A percentile compares a stretch with the other conserved stretches of the same genome.
Evolutionary conservation across 1,140 invertebrate species (phyloP).

Genomic region (Drosophila elegans): DNA sequence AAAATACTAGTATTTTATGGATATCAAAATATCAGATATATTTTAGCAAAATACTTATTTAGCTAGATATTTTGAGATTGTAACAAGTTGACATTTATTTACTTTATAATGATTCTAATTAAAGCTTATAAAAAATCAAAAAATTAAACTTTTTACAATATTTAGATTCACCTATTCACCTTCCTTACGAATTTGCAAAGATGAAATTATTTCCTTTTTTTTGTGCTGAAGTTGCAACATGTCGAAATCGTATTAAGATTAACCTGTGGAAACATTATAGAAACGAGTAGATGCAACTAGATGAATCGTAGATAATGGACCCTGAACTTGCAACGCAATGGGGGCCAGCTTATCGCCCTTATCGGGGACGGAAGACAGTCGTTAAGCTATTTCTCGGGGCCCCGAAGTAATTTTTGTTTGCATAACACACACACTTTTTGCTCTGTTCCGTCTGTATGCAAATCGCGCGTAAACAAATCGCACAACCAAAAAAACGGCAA

Average conservation of each 20-base stretch:
- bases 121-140: too few species aligned
- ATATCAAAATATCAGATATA: too few species aligned
- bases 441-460: not conserved
- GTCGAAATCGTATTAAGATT: not conserved
- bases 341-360: constrained; percentile 13
- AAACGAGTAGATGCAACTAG: not conserved
- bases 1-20: not conserved
- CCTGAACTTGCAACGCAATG: constrained; percentile 16
- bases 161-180: too few species aligned
- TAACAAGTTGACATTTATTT: too few species aligned
- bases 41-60: too few species aligned
- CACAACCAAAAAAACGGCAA: constrained; percentile 12
- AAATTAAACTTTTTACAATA: too few species aligned
- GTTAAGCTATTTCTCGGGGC: not conserved
- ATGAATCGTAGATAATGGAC: not conserved
- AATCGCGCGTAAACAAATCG: constrained; percentile 14
- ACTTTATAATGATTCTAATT: too few species aligned
- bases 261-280: not conserved
- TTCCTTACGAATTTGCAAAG: too few species aligned
- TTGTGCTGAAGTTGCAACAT: too few species aligned
- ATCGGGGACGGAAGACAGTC: constrained; percentile 8
- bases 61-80: too few species aligned
- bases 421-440: constrained; percentile 8
- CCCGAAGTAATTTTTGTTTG: constrained; percentile 3
- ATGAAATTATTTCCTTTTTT: too few species aligned